phyloP scores from a whole-genome alignment of 2,888 invertebrate species.

The Pasiphila rectangulata region DNA sequence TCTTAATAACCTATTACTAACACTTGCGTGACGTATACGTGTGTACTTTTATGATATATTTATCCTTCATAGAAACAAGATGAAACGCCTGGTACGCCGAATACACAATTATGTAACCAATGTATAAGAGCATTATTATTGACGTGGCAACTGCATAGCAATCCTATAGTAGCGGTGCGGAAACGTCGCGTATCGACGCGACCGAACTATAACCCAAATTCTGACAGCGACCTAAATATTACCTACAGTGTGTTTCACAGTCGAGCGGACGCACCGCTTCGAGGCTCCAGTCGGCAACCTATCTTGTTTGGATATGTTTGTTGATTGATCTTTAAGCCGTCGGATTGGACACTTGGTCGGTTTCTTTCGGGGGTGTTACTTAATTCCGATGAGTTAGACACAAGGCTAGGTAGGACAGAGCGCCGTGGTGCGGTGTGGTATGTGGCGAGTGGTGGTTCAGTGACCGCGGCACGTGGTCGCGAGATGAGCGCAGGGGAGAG shows the following conservation, averaged over 20 bases:
- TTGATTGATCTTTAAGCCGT: constrained; percentile 45
- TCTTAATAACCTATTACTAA: constrained; percentile 1
- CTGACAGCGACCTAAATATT: constrained; percentile 75
- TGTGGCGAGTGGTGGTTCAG: constrained; percentile 55
- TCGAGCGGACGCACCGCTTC: constrained; percentile 48
- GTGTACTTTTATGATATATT: constrained; percentile 20
- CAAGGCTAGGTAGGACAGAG: constrained; percentile 5
- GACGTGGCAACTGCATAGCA: constrained; percentile 62
- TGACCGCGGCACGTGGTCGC: constrained; percentile 79
- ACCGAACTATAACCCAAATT: constrained; percentile 77
- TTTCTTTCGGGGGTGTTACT: constrained; percentile 28
- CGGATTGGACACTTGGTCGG: constrained; percentile 25
- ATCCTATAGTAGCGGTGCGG: constrained; percentile 62
- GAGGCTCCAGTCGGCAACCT: constrained; percentile 45
- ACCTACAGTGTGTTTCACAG: constrained; percentile 56
- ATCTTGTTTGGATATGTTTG: constrained; percentile 42
- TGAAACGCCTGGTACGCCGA: constrained; percentile 44
- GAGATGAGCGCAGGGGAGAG: constrained; percentile 78
- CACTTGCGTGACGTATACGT: too few species aligned
- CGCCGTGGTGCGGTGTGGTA: constrained; percentile 33
- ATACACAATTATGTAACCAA: constrained; percentile 54
- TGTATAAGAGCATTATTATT: constrained; percentile 55
- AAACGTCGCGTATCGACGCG: constrained; percentile 76
- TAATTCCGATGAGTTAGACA: constrained; percentile 30
- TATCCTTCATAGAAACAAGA: constrained; percentile 47